Conservation (phyloP, 2,113 vertebrate genomes). For the Onychostruthus taczanowskii region DNA sequence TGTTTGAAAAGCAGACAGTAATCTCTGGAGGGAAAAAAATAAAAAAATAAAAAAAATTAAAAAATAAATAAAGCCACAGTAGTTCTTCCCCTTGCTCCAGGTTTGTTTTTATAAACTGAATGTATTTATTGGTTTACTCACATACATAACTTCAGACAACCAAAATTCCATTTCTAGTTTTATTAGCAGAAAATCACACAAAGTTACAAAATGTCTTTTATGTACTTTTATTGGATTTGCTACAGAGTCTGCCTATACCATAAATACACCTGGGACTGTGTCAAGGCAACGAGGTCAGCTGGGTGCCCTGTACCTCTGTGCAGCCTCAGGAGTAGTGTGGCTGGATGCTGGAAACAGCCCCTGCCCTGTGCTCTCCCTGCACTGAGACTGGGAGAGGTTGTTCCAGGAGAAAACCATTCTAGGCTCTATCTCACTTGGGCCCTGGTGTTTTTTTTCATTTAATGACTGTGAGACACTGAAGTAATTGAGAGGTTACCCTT, state of each 20-base stretch:
- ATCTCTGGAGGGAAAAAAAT: not conserved
- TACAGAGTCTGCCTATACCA: not conserved
- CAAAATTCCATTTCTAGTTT: not conserved
- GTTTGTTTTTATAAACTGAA: not conserved
- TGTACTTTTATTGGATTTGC: not conserved
- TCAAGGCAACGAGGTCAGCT: not conserved
- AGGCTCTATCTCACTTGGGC: not conserved
- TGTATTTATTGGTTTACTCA: not conserved
- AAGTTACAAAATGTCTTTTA: not conserved
- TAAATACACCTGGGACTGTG: not conserved
- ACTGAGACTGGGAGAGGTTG: not conserved
- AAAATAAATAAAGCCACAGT: too few relatives aligned
- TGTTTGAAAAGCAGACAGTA: not conserved
- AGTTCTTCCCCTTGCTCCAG: not conserved
- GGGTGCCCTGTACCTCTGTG: accelerated
- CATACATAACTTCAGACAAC: not conserved
- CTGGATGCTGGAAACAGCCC: not conserved
- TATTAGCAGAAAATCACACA: not conserved
- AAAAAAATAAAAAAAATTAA: too few relatives aligned
- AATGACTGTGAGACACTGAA: not conserved
- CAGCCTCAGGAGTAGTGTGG: accelerated
- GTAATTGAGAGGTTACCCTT: not conserved
- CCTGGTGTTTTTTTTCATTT: not conserved
- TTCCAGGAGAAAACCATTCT: not conserved
- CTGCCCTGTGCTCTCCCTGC: accelerated